A percentile compares a stretch with the other conserved stretches of the same genome.
phyloP scores from a whole-genome alignment of 2,888 invertebrate genomes.

The Automeris io region DNA sequence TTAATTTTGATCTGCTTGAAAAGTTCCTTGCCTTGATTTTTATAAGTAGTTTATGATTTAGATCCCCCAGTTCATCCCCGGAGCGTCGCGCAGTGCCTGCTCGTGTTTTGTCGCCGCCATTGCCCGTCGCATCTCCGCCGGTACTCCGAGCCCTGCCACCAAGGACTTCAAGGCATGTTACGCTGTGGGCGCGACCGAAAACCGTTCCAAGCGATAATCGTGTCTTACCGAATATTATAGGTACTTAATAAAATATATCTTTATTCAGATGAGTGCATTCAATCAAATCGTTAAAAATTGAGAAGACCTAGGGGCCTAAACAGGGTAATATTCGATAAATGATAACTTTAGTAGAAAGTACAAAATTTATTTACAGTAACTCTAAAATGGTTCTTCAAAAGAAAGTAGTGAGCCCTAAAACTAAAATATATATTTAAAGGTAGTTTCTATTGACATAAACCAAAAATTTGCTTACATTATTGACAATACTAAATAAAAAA shows the following conservation, averaged over 20 bases:
- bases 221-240: constrained; percentile 50
- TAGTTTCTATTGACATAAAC: too few species aligned
- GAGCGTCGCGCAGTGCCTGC: constrained; percentile 54
- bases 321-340: too few species aligned
- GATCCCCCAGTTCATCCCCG: constrained; percentile 68
- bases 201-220: constrained; percentile 38
- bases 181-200: constrained; percentile 29
- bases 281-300: too few species aligned
- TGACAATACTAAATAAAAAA: too few species aligned
- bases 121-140: constrained; percentile 49
- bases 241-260: constrained; percentile 19
- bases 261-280: background rate
- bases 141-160: constrained; percentile 45
- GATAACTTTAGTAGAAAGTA: too few species aligned
- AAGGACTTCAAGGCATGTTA: constrained; percentile 38
- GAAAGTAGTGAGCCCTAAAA: too few species aligned
- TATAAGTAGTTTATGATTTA: constrained; percentile 18
- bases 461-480: too few species aligned
- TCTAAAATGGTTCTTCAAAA: too few species aligned
- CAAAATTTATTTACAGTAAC: too few species aligned
- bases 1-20: background rate
- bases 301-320: too few species aligned
- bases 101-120: constrained; percentile 52
- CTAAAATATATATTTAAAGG: too few species aligned
- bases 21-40: background rate